These are phyloP conservation scores for Lagopus muta DNA, from an alignment of 2,113 vertebrate genomes.

Conservation along the genomic window DNA sequence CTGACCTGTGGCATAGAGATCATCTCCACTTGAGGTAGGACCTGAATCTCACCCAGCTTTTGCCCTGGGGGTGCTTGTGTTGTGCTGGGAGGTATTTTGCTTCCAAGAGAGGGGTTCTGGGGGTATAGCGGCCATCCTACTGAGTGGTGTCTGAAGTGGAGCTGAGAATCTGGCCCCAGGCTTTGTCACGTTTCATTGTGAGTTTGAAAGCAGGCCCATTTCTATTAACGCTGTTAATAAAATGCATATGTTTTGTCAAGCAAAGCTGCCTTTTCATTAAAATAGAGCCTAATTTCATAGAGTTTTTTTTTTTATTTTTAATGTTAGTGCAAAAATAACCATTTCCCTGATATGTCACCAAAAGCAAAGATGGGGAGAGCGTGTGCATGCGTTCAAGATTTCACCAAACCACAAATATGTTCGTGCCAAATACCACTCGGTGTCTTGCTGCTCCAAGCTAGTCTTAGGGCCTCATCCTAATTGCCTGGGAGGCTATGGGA, in stretches of 20 bases:
- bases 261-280: conserved; percentile 56
- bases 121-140: rapidly evolving
- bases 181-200: conserved; percentile 52
- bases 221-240: conserved; percentile 68
- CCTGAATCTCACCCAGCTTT: background rate
- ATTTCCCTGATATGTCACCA: conserved; percentile 27
- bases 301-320: background rate
- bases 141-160: background rate
- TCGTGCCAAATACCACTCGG: conserved; percentile 5
- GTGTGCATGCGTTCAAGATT: background rate
- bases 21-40: background rate
- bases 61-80: background rate
- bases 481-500: conserved; percentile 17
- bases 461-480: conserved; percentile 22
- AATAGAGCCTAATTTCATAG: background rate
- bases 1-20: background rate
- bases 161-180: background rate
- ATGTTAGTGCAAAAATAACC: conserved; percentile 18
- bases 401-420: conserved; percentile 51
- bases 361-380: background rate
- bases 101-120: background rate
- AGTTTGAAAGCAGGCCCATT: conserved; percentile 51
- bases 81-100: rapidly evolving
- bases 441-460: rapidly evolving
- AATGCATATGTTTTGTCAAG: conserved; percentile 61